These are phyloP conservation scores for Acipenser oxyrinchus DNA, from an alignment of 2,797 vertebrate species.

Conservation along the genomic window DNA sequence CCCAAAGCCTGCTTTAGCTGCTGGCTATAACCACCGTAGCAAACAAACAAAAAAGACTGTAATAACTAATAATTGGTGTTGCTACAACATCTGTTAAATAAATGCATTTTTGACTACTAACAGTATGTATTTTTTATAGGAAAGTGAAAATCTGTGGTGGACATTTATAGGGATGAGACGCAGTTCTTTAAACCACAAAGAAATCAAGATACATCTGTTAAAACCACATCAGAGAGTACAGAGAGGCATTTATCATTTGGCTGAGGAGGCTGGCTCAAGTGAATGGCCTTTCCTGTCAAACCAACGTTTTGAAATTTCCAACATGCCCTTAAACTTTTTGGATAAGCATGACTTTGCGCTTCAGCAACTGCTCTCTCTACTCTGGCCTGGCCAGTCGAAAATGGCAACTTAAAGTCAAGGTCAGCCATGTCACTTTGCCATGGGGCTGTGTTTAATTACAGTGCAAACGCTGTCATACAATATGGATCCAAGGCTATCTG, in stretches of 20 bases:
- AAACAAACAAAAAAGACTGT: conserved; percentile 38
- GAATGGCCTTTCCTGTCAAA: conserved; percentile 72
- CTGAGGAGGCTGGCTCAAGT: conserved; percentile 68
- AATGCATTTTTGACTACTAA: conserved; percentile 44
- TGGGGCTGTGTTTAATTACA: conserved; percentile 76
- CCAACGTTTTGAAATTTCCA: conserved; percentile 77
- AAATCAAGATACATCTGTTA: conserved; percentile 95
- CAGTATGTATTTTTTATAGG: conserved; percentile 34
- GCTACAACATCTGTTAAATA: conserved; percentile 51
- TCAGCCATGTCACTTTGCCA: conserved; percentile 70
- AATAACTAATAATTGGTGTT: conserved; percentile 61
- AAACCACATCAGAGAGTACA: conserved; percentile 86
- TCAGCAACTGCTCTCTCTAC: conserved; percentile 69
- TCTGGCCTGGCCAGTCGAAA: conserved; percentile 71
- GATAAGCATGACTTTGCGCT: conserved; percentile 65
- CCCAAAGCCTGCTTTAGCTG: conserved; percentile 56
- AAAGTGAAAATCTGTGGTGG: conserved; percentile 57
- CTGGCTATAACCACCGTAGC: conserved; percentile 58
- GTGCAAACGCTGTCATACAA: conserved; percentile 60
- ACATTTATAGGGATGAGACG: conserved; percentile 76
- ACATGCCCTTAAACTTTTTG: conserved; percentile 71
- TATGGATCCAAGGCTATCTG: conserved; percentile 63
- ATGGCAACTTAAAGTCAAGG: conserved; percentile 86
- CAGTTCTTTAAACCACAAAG: conserved; percentile 75
- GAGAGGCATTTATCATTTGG: conserved; percentile 73